Conservation (phyloP, 2,888 invertebrate species). For the Lasioglossum pauxillum region DNA sequence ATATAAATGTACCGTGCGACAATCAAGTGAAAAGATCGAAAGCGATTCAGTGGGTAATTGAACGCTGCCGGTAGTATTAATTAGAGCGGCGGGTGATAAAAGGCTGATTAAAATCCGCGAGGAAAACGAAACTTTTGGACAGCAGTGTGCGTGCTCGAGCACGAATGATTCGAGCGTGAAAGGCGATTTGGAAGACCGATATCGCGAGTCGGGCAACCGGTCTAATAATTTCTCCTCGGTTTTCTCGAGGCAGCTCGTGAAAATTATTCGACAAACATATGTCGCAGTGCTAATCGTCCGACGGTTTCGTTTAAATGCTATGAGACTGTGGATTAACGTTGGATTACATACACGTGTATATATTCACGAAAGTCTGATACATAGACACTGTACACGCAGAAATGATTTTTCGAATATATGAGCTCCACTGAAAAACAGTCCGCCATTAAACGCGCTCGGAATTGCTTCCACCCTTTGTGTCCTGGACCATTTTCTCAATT, state of each 20-base stretch:
- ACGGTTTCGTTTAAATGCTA: constrained; percentile 22
- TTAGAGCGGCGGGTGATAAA: neutral
- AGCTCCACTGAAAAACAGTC: constrained; percentile 27
- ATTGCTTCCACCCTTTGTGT: neutral
- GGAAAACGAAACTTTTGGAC: neutral
- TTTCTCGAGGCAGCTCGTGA: constrained; percentile 46
- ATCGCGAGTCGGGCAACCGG: constrained; percentile 28
- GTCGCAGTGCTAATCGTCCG: constrained; percentile 32
- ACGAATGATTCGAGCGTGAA: neutral
- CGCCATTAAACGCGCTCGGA: constrained; percentile 8
- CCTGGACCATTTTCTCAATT: neutral
- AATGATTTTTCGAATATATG: constrained; percentile 31
- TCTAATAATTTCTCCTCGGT: constrained; percentile 26
- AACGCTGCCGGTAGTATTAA: neutral
- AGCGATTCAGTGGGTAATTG: neutral
- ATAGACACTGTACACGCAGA: constrained; percentile 52
- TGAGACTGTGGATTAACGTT: constrained; percentile 39
- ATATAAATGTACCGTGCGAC: neutral
- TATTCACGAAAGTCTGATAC: constrained; percentile 46
- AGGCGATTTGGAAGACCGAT: constrained; percentile 53
- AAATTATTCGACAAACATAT: constrained; percentile 46
- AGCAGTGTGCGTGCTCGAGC: neutral
- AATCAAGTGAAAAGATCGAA: neutral
- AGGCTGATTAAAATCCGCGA: neutral
- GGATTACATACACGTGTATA: constrained; percentile 38